Evolutionary conservation across 2,888 invertebrate genomes (phyloP), one percentile per base, ranked within the genome.

Genomic region (Sarcophaga caerulescens): DNA sequence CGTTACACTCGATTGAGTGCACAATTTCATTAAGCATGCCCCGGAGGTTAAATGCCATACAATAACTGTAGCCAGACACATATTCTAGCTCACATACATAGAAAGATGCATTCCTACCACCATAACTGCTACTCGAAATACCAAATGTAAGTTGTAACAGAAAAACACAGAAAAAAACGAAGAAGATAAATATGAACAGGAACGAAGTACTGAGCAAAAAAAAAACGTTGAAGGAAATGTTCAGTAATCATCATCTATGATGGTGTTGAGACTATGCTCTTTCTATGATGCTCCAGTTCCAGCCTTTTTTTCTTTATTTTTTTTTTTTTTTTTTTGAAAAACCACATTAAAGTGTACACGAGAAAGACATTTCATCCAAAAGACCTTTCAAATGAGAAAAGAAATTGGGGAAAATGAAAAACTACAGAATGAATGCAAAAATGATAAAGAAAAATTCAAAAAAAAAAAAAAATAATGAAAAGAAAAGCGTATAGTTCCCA

Each of bases 1-100:
- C 91, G 90, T 92, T 91, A 91, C 92, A 89, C 92, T 90, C 91
- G 90, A 92, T 91, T 92, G 92, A 91, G 89, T 92, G 92, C 92
- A 92, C 92, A 92, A 91, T 91, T 92, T 92, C 92, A 92, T 92
- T 92, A 92, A 90, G 89, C 91, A 89, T 89, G 90, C 90, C 91
- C 81, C 74, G 44, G 77, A 74, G 85, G 85, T 78, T 86, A 86
- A 86, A 86, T 63, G 59, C 63, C 77, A 83, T 81, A 23, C 74
- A 81, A 79, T 35, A 75, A 74, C 25, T 70, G 57, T 44, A 63
- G 19, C 25, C 35, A 52, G n/a, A 57, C 52, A 44, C 21, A 76
- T 70, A 65, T 19, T 69, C 23, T 23, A 25, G 52, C 17, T 35
- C 57, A 6, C 65, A 65, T 35, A 80, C 35, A 52, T 12, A 62